These are phyloP conservation scores for Drosophila neocordata DNA, from an alignment of 1,140 invertebrate genomes.

Conservation along the genomic window DNA sequence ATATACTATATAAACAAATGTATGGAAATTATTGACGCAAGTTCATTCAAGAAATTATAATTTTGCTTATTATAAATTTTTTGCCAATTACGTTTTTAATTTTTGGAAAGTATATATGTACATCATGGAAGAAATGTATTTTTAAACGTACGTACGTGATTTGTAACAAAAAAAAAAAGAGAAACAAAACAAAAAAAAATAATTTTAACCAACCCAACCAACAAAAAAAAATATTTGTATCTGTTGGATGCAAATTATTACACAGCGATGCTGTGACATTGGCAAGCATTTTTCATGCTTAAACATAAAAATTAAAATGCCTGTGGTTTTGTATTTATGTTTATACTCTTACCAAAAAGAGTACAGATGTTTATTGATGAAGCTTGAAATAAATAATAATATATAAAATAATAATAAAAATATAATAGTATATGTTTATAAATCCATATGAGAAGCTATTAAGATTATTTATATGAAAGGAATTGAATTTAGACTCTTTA, in stretches of 20 bases:
- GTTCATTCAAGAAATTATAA: conserved; percentile 40
- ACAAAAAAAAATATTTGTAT: conserved; percentile 23
- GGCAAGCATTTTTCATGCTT: conserved; percentile 33
- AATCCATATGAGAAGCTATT: too few relatives aligned
- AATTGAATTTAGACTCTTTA: too few relatives aligned
- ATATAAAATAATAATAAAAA: too few relatives aligned
- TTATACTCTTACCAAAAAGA: not conserved
- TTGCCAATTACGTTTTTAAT: not conserved
- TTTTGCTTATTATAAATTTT: not conserved
- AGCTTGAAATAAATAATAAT: too few relatives aligned
- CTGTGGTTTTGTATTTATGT: conserved; percentile 34
- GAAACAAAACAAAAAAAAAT: not conserved
- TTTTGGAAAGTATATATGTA: too few relatives aligned
- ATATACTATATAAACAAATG: not conserved
- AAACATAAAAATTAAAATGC: conserved; percentile 52
- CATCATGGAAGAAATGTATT: not conserved
- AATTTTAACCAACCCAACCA: conserved; percentile 26
- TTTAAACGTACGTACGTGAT: conserved; percentile 1
- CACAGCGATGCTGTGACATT: conserved; percentile 21
- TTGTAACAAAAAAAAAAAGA: not conserved
- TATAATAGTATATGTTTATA: too few relatives aligned
- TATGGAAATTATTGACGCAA: conserved; percentile 35
- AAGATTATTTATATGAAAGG: too few relatives aligned
- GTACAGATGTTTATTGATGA: too few relatives aligned
- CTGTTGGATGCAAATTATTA: conserved; percentile 40